Conservation (phyloP, 2,113 vertebrate species). For the Bos indicus region DNA sequence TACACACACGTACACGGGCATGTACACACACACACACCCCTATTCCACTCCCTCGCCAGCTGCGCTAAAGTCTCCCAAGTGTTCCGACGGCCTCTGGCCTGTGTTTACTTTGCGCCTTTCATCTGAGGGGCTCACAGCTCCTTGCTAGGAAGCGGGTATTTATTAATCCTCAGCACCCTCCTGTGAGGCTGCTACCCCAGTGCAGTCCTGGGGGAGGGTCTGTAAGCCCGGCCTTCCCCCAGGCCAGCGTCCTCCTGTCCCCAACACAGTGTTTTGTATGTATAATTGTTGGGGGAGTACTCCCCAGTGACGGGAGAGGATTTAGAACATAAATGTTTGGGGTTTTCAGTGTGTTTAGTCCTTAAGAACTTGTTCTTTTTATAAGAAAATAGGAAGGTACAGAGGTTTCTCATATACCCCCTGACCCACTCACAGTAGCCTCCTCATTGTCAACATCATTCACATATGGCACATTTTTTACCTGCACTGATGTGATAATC, state of each 20-base stretch:
- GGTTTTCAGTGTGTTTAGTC: not conserved
- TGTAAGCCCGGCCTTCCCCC: not conserved
- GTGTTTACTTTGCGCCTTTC: not conserved
- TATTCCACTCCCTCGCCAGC: not conserved
- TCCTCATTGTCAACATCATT: not conserved
- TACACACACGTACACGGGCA: not conserved
- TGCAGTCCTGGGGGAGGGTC: not conserved
- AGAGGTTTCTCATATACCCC: not conserved
- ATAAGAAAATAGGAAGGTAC: not conserved
- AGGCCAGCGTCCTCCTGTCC: not conserved
- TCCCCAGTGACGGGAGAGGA: not conserved
- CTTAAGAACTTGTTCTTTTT: not conserved
- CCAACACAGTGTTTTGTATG: not conserved
- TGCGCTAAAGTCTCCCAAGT: not conserved
- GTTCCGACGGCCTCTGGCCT: too few species aligned
- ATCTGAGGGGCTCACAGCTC: not conserved
- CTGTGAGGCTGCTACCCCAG: not conserved
- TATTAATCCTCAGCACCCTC: not conserved
- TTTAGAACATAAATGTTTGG: not conserved
- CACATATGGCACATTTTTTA: not conserved
- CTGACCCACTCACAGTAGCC: not conserved
- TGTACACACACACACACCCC: rapidly evolving
- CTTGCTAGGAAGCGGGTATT: not conserved
- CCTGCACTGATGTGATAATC: not conserved
- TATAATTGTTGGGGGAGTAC: not conserved